Percentiles rank a stretch among this genome's conserved stretches.
Conservation (phyloP, 2,113 vertebrate genomes). For the Alligator mississippiensis region DNA sequence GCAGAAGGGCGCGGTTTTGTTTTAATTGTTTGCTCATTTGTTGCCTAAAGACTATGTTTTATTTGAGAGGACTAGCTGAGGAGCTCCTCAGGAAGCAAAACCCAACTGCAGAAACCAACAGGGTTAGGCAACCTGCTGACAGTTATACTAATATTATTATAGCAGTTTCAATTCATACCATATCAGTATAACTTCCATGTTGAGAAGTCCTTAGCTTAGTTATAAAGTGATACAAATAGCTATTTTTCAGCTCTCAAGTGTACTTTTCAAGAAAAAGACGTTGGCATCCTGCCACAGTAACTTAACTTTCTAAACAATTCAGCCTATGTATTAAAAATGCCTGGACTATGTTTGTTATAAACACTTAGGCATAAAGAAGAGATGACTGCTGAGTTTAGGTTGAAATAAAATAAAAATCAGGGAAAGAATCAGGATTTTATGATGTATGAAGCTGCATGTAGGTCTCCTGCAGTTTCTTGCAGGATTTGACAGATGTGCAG, state of each 20-base stretch:
- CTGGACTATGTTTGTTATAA: background rate
- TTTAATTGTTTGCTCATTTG: too few relatives aligned
- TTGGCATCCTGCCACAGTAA: background rate
- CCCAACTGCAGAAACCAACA: too few relatives aligned
- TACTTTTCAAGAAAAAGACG: background rate
- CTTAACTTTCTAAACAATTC: background rate
- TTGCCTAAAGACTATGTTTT: too few relatives aligned
- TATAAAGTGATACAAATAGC: background rate
- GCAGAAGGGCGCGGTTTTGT: too few relatives aligned
- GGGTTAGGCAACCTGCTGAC: too few relatives aligned
- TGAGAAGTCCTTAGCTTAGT: background rate
- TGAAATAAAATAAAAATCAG: background rate
- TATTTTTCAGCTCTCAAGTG: background rate
- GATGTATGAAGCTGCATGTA: background rate
- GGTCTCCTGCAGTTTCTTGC: background rate
- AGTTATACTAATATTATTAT: background rate
- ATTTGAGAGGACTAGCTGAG: too few relatives aligned
- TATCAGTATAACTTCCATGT: background rate
- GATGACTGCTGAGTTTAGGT: background rate
- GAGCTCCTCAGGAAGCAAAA: too few relatives aligned
- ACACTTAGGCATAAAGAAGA: background rate
- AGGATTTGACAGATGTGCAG: background rate
- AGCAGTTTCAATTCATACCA: background rate
- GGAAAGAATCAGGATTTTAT: background rate
- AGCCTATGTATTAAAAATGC: background rate